Evolutionary conservation across 2,113 vertebrate species (phyloP), one percentile per base, ranked within the genome.

Genomic region (Columbina picui): DNA sequence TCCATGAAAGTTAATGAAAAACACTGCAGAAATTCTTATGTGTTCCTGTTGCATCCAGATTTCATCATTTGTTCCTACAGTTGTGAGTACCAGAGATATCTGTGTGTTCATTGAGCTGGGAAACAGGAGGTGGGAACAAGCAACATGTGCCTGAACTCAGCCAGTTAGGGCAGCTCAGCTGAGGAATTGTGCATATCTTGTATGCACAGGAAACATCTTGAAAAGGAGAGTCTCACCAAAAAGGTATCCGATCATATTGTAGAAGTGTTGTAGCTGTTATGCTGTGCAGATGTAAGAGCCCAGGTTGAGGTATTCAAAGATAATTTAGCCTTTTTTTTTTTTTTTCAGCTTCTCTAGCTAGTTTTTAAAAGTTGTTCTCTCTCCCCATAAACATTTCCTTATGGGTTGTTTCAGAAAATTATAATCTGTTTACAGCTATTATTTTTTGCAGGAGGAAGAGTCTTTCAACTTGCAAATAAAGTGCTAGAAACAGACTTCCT

Each of bases 211-310:
- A 86, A 86, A 59, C 76, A 67, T 32, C 79, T 61, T 63, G 55
- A 59, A 71, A 30, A 70, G 50, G 29, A 67, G 36, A 67, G 20
- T n/a, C 45, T 65, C 56, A 76, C 22, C 25, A 81, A 84, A 95
- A 70, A 4, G 1, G 0, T n/a, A 6, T 23, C 70, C 38, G 36
- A 77, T 53, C 1, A 0, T 39, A 11, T 26, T 6, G 2, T 0
- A 63, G 38, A 65, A 79, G 26, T 55, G 18, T 8, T 71, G 20
- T 36, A n/a, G 27, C 38, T 56, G 10, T 79, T 57, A 27, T 83
- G 57, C 27, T 79, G 57, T 57, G 55, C 67, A 77, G 67, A 57
- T 61, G 2, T 47, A 36, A 75, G 32, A 86, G 53, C 36, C 7
- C 30, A 45, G 19, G 49, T 52, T 43, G 36, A 64, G 8, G 10